phyloP scores from a whole-genome alignment of 2,113 vertebrate species.

The Pipra filicauda region DNA sequence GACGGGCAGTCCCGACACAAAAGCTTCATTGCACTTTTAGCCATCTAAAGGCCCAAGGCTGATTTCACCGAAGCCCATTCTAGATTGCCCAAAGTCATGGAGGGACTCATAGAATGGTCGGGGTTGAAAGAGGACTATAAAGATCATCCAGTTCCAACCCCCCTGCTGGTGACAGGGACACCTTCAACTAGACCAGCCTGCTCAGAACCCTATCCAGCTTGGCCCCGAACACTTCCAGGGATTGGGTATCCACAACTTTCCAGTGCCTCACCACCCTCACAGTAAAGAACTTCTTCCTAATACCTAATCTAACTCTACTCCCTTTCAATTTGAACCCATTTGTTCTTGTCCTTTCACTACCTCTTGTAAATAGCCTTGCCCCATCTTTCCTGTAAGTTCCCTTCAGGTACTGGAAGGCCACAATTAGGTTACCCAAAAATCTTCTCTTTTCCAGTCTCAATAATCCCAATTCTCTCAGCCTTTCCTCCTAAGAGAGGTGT shows the following conservation, averaged over 20 bases:
- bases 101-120: not conserved
- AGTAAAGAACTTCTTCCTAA: not conserved
- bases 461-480: not conserved
- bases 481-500: not conserved
- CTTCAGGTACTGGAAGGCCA: not conserved
- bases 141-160: not conserved
- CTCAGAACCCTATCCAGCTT: not conserved
- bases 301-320: not conserved
- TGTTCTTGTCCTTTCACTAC: not conserved
- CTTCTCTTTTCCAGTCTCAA: not conserved
- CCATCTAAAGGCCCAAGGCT: not conserved
- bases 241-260: not conserved
- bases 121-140: not conserved
- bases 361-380: not conserved
- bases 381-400: not conserved
- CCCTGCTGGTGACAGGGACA: no score
- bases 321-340: not conserved
- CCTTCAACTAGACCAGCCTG: not conserved
- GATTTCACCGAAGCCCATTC: not conserved
- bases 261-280: not conserved
- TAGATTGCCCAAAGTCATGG: not conserved
- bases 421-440: not conserved
- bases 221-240: not conserved
- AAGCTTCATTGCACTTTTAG: not conserved
- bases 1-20: not conserved